These are phyloP conservation scores for Pagrus major DNA, from an alignment of 2,113 vertebrate species.

Conservation along the genomic window DNA sequence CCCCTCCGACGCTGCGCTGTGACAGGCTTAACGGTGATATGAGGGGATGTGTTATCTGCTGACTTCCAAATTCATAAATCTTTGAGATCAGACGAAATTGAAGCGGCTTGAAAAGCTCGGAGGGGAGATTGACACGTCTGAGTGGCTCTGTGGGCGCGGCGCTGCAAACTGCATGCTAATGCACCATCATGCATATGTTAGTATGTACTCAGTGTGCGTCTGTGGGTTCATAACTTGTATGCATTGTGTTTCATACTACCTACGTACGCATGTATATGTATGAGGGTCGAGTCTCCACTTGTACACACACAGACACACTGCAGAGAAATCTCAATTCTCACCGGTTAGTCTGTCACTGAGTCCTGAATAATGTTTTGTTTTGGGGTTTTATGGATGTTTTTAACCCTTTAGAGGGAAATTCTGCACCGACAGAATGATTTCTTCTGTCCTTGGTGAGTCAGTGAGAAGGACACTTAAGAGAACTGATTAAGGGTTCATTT, in stretches of 20 bases:
- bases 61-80: constrained; percentile 83
- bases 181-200: constrained; percentile 42
- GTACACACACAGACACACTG: background rate
- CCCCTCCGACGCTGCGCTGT: constrained; percentile 31
- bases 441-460: constrained; percentile 33
- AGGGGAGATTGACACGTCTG: constrained; percentile 75
- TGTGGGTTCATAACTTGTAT: background rate
- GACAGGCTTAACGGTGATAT: constrained; percentile 76
- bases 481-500: no score
- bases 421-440: background rate
- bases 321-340: background rate
- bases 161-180: constrained; percentile 75
- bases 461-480: background rate
- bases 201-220: constrained; percentile 30
- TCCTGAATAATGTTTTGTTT: background rate
- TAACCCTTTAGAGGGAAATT: background rate
- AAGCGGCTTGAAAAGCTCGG: constrained; percentile 77
- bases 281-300: constrained; percentile 27
- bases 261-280: constrained; percentile 44
- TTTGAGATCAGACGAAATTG: constrained; percentile 82
- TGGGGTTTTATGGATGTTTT: background rate
- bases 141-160: constrained; percentile 66
- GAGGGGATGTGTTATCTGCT: constrained; percentile 80
- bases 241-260: constrained; percentile 47
- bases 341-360: background rate